These are phyloP conservation scores for Eleginops maclovinus DNA, from an alignment of 2,113 vertebrate species.

Conservation along the genomic window DNA sequence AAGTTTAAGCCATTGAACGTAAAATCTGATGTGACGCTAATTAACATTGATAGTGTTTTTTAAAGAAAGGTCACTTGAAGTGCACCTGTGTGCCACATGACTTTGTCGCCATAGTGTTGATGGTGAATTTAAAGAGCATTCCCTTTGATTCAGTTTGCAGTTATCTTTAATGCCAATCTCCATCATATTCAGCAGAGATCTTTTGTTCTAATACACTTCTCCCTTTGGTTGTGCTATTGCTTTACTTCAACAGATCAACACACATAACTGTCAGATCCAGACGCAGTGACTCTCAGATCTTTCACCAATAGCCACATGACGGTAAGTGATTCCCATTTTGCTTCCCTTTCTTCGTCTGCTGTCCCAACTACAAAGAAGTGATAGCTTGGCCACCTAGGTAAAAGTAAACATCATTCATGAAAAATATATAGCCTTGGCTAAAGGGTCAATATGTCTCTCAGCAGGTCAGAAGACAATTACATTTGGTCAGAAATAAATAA, in stretches of 20 bases:
- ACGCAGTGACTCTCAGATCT: slow-evolving; percentile 38
- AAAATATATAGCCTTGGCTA: not conserved
- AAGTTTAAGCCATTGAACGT: not conserved
- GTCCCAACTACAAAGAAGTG: not conserved
- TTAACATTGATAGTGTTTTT: slow-evolving; percentile 20
- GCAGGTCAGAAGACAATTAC: not conserved
- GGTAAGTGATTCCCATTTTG: not conserved
- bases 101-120: not conserved
- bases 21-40: slow-evolving; percentile 6
- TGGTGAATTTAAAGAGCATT: slow-evolving; percentile 18
- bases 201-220: slow-evolving; percentile 7
- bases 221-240: slow-evolving; percentile 27
- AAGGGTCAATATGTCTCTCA: not conserved
- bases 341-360: not conserved
- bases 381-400: not conserved
- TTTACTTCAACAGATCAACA: slow-evolving; percentile 32
- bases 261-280: slow-evolving; percentile 3
- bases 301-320: slow-evolving; percentile 6
- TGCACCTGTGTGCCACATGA: slow-evolving; percentile 26
- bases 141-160: slow-evolving; percentile 20
- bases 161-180: slow-evolving; percentile 35
- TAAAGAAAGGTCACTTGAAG: slow-evolving; percentile 2
- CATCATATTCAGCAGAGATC: slow-evolving; percentile 14
- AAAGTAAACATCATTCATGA: not conserved
- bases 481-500: not conserved